Evolutionary conservation across 92 coral and sea anemone species (phyloP), one percentile per base, ranked within the genome.

Genomic region (Muricea muricata): DNA sequence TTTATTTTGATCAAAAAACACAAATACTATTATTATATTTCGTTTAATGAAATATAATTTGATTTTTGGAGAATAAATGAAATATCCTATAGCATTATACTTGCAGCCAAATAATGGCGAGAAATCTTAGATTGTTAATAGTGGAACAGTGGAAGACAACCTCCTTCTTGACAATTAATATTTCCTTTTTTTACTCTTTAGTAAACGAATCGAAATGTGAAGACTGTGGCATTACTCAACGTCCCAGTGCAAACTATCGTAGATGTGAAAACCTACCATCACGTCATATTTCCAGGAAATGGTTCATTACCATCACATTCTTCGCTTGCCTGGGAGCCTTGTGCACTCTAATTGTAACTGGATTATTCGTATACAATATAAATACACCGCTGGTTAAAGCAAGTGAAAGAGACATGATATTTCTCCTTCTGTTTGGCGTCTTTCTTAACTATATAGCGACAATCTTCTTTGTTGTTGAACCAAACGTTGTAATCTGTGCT

Each of bases 321-420:
- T 90, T 87, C 4, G 92, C 99, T 4, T 87, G 90, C 32, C 80
- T 92, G 18, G 99, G 99, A 8, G 89, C 94, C 35, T 50, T 94
- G 41, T 88, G 86, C 71, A 92, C 95, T 9, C 52, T 86, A 50
- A 39, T 76, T 0, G 97, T 93, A 1, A 70, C 83, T 46, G 72
- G 73, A 0, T 71, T 90, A 61, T 94, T 97, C 79, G 10, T 84
- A 69, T 75, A 83, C 82, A 67, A 90, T 68, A 84, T 77, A 1
- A 85, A 92, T 54, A 97, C 99, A 15, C 99, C 99, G 15, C 75
- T 97, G 47, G 97, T 97, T 31, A 97, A 97, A 87, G 99, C 99
- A 45, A 92, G 97, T 21, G 99, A 96, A 54, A 89, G 99, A 58
- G 99, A 97, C 80, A 90, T 97, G 15, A 89, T 95, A 0, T 92